Base-by-base conservation (phyloP, 2,888 invertebrate genomes). In the Brachycybe producta region DNA sequence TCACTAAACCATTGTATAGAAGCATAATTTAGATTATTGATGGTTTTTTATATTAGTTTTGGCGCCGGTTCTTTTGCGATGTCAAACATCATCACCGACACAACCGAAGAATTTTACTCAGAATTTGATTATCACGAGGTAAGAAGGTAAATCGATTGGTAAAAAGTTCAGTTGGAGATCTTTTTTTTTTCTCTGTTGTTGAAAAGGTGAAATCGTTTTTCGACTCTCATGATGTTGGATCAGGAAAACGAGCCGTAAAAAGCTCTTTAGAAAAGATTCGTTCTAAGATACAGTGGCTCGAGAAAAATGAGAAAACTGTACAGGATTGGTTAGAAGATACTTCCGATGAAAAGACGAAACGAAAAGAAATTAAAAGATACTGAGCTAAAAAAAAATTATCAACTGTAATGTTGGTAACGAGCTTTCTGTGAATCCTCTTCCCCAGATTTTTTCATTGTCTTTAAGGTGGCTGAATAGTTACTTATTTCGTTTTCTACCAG, bases 61-160 rank as follows among this genome's bases (percentile, higher is more conserved):
- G 42, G 49, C 7, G 23, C 30, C 3, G 49, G 49, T n/a, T 49
- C 49, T 5, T 49, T 49, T 34, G 32, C 40, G 5, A 49, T 41
- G 30, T 26, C 42, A 5, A 41, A 49, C 21, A 49, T 49, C 19
- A 49, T 49, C 13, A 73, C 76, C 54, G 74, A 75, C 5, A 77
- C 79, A 13, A 75, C 78, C 28, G 75, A 77, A 40, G 74, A 78
- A 59, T 75, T 84, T 59, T 76, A 81, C 49, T 79, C 81, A 17
- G 79, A 82, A 2, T 79, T 79, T 56, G 84, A 85, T 66, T 80
- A 79, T 57, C 76, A 78, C 58, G 78, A 81, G 73, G 83, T 82
- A 85, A 85, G 61, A 74, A 84, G 61, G 83, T 84, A n/a, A 75
- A 79, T 0, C 73, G 5, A 11, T 32, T 41, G 15, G 24, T 19